Evolutionary conservation across 2,797 vertebrate genomes (phyloP).

Genomic region (Myoxocephalus aenaeus): DNA sequence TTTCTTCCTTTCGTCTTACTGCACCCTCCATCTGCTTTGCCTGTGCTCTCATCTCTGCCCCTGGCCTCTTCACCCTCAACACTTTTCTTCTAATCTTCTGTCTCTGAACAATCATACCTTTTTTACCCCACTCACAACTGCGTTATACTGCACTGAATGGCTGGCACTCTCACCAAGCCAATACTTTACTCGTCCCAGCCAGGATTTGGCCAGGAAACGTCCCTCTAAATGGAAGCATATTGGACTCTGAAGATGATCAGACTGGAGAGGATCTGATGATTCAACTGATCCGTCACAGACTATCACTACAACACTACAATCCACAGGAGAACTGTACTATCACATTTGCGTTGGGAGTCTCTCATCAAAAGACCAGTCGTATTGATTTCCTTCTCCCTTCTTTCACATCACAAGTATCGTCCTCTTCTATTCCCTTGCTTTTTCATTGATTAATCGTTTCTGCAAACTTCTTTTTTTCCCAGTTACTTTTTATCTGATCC

Average conservation of each 20-base stretch:
- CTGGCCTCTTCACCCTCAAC: conserved; percentile 55
- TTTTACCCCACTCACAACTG: not conserved
- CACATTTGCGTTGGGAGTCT: conserved; percentile 47
- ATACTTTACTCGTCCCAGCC: conserved; percentile 22
- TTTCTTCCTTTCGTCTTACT: conserved; percentile 61
- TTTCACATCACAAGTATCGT: conserved; percentile 42
- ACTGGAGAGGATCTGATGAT: conserved; percentile 54
- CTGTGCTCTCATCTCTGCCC: conserved; percentile 44
- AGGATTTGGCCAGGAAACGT: conserved; percentile 34
- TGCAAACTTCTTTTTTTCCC: conserved; percentile 32
- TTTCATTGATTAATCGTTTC: conserved; percentile 53
- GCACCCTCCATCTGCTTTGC: conserved; percentile 47
- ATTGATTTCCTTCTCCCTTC: conserved; percentile 60
- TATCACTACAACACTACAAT: conserved; percentile 43
- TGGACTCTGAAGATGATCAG: conserved; percentile 50
- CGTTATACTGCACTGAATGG: conserved; percentile 23
- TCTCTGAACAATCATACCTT: conserved; percentile 49
- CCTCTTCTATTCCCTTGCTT: conserved; percentile 39
- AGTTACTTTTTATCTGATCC: conserved; percentile 45
- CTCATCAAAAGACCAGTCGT: conserved; percentile 59
- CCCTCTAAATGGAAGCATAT: conserved; percentile 44
- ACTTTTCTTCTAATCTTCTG: conserved; percentile 60
- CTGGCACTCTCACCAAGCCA: conserved; percentile 35
- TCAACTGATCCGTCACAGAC: conserved; percentile 47
- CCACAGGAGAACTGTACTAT: conserved; percentile 42